phyloP scores from a whole-genome alignment of 1,140 invertebrate genomes.

The Parasteatoda tepidariorum region DNA sequence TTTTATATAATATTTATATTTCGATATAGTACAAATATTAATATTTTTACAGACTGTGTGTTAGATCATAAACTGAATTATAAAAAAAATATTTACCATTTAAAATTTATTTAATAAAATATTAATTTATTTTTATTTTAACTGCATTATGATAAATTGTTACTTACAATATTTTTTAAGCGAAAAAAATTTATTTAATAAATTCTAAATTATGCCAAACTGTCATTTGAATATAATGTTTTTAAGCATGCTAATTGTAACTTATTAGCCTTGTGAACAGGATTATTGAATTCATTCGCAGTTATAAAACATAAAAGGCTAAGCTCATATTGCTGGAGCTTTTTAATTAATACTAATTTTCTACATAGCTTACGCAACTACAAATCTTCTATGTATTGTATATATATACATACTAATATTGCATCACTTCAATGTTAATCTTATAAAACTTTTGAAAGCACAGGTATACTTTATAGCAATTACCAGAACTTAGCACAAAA shows the following conservation, averaged over 20 bases:
- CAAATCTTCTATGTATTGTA: slow-evolving; percentile 23
- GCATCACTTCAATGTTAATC: slow-evolving; percentile 33
- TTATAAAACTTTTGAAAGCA: slow-evolving; percentile 51
- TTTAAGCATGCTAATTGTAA: neutral
- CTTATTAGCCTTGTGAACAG: slow-evolving; percentile 15
- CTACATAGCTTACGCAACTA: slow-evolving; percentile 45
- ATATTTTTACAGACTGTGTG: no score
- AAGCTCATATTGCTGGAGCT: slow-evolving; percentile 53
- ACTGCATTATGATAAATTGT: no score
- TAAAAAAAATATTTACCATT: no score
- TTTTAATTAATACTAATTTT: slow-evolving; percentile 19
- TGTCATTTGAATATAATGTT: neutral
- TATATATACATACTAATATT: slow-evolving; percentile 51
- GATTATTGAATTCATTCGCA: slow-evolving; percentile 25
- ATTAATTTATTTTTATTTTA: no score
- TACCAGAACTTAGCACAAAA: slow-evolving; percentile 43
- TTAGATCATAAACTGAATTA: no score
- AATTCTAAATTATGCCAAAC: neutral
- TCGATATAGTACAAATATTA: no score
- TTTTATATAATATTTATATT: no score
- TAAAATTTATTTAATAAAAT: no score
- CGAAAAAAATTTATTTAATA: no score
- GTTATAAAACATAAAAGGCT: slow-evolving; percentile 48
- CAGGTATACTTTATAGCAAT: slow-evolving; percentile 36
- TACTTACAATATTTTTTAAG: no score